Evolutionary conservation across 2,888 invertebrate genomes (phyloP).

Genomic region (Agrotis ipsilon): DNA sequence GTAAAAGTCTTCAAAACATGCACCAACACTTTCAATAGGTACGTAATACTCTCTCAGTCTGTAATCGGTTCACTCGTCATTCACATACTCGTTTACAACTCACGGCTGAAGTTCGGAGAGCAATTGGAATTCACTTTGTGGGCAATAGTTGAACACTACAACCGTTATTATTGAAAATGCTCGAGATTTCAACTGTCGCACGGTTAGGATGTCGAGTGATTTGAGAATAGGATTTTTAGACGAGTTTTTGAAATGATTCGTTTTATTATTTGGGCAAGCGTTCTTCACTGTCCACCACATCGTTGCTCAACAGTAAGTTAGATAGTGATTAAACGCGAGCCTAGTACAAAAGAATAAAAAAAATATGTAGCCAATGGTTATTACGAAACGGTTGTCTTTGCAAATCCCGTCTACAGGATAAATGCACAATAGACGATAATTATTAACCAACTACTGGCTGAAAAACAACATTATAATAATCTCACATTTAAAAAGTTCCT

Average conservation of each 20-base stretch:
- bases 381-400: not conserved
- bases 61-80: slow-evolving; percentile 40
- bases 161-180: slow-evolving; percentile 56
- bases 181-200: slow-evolving; percentile 61
- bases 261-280: not conserved
- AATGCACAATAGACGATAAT: not conserved
- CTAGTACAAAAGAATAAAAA: no score
- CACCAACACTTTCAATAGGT: slow-evolving; percentile 20
- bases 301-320: no score
- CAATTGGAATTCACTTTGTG: slow-evolving; percentile 71
- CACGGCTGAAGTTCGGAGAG: slow-evolving; percentile 62
- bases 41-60: slow-evolving; percentile 22
- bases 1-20: no score
- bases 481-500: no score
- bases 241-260: no score
- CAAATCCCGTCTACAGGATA: not conserved
- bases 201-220: slow-evolving; percentile 17
- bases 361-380: not conserved
- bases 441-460: no score
- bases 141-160: slow-evolving; percentile 54
- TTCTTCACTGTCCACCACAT: no score
- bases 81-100: slow-evolving; percentile 47
- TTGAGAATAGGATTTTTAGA: slow-evolving; percentile 3
- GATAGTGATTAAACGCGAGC: no score
- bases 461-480: not conserved